Evolutionary conservation across 2,113 vertebrate genomes (phyloP), one percentile per base, ranked within the genome.

Genomic region (Entelurus aequoreus): DNA sequence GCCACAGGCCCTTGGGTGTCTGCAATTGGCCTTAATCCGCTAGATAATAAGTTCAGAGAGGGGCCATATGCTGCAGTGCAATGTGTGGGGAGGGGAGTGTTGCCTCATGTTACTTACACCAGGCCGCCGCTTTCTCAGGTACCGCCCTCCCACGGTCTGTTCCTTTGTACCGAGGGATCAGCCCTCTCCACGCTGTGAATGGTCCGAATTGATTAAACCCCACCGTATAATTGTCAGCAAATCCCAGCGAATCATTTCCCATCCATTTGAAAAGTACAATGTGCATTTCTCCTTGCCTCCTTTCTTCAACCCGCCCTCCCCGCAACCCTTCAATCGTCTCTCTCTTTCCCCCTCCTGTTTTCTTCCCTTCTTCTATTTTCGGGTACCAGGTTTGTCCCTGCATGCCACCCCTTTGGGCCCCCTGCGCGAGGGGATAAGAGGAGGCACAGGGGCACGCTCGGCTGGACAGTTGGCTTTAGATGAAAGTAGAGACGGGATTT

Each of bases 11-110:
- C 85, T 85, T 78, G 82, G 86, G 84, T 86, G 78, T 70, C 79
- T 66, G 88, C 83, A 88, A 88, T 92, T 93, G 92, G 92, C 90
- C 91, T 94, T 97, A 95, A 95, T 96, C 94, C 88, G 37, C 84
- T 86, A 91, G 90, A 92, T 94, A 94, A 95, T 95, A 95, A 95
- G 88, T 94, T 95, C 94, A 94, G 92, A 94, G 92, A 92, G 91
- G 92, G 93, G 94, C 94, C 95, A 94, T 94, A 94, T 94, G 93
- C 93, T 61, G 89, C 87, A 62, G 88, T 91, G 89, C 90, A 86
- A 90, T 92, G 92, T 87, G 88, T 80, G 85, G 90, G 88, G 90
- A 89, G 92, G 88, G 89, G 87, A 84, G 85, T 85, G 86, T 87
- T 86, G 86, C 88, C 89, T 92, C 93, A 92, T 86, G 86, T 90